A percentile compares a stretch with the other conserved stretches of the same genome.
Evolutionary conservation across 2,888 invertebrate genomes (phyloP).

Genomic region (Agelastica alni): DNA sequence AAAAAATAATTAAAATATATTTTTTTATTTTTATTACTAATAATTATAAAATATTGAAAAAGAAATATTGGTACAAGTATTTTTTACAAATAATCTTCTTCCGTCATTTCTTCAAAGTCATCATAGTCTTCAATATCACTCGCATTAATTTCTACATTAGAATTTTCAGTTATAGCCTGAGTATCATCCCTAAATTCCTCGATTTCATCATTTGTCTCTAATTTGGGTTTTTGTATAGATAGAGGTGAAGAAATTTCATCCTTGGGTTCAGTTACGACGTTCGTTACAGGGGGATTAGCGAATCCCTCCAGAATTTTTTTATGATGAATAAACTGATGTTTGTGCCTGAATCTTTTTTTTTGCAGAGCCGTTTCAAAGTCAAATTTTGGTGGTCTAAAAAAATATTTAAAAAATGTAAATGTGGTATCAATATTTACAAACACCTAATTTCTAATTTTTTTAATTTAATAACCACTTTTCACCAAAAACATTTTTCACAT

Average conservation of each 20-base stretch:
- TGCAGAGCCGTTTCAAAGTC: constrained; percentile 64
- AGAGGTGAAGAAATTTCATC: neutral
- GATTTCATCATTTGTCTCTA: constrained; percentile 20
- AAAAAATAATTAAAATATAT: too few relatives aligned
- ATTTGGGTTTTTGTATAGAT: neutral
- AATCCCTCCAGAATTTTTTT: constrained; percentile 48
- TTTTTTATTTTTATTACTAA: too few relatives aligned
- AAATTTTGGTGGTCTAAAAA: constrained; percentile 63
- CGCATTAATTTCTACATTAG: neutral
- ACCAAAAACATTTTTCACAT: too few relatives aligned
- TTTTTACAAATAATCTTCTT: constrained; percentile 50
- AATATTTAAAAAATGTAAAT: too few relatives aligned
- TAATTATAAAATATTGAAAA: too few relatives aligned
- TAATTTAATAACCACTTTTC: too few relatives aligned
- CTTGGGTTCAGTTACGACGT: constrained; percentile 3
- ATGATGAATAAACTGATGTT: constrained; percentile 47
- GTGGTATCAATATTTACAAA: too few relatives aligned
- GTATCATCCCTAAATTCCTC: constrained; percentile 42
- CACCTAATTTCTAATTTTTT: too few relatives aligned
- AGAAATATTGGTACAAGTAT: too few relatives aligned
- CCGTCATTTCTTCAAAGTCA: constrained; percentile 45
- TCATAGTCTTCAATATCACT: constrained; percentile 40
- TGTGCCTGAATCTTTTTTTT: constrained; percentile 61
- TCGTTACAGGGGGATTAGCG: constrained; percentile 34
- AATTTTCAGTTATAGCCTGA: constrained; percentile 25